Evolutionary conservation across 53 echinoderm and acorn worm genomes (phyloP).

Genomic region (Echinarachnius parma): DNA sequence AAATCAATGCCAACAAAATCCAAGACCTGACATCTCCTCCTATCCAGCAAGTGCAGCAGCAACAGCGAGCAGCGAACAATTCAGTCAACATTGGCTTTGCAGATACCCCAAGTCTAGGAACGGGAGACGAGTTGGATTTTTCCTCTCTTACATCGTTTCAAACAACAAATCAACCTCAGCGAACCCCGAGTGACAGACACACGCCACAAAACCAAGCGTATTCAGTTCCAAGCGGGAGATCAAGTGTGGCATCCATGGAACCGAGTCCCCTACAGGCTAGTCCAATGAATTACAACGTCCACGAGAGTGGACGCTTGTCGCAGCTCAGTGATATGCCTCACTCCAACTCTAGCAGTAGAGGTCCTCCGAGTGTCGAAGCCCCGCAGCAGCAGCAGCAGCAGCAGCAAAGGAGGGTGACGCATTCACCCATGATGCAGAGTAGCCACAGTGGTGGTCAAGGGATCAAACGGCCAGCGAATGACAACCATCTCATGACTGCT

Average conservation of each 20-base stretch:
- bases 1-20: constrained; percentile 14
- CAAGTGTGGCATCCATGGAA: constrained; percentile 42
- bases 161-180: constrained; percentile 25
- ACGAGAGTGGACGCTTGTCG: constrained; percentile 28
- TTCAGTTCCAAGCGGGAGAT: constrained; percentile 38
- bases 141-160: constrained; percentile 18
- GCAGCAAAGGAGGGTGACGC: constrained; percentile 31
- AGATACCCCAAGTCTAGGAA: constrained; percentile 18
- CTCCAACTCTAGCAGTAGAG: constrained; percentile 41
- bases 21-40: constrained; percentile 31
- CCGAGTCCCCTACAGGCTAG: constrained; percentile 36
- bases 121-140: constrained; percentile 40
- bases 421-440: constrained; percentile 37
- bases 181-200: constrained; percentile 22
- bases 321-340: constrained; percentile 42
- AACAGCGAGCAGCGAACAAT: constrained; percentile 8
- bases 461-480: constrained; percentile 21
- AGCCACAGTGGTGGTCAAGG: constrained; percentile 22
- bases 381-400: constrained; percentile 24
- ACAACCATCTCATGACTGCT: constrained; percentile 20
- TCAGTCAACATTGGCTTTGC: constrained; percentile 15
- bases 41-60: constrained; percentile 24
- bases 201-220: constrained; percentile 34
- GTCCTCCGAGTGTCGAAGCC: constrained; percentile 29
- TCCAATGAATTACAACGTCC: constrained; percentile 39